Percentiles rank a stretch among this genome's conserved stretches.
These are phyloP conservation scores for Spodoptera litura DNA, from an alignment of 1,140 invertebrate genomes.

Conservation along the genomic window DNA sequence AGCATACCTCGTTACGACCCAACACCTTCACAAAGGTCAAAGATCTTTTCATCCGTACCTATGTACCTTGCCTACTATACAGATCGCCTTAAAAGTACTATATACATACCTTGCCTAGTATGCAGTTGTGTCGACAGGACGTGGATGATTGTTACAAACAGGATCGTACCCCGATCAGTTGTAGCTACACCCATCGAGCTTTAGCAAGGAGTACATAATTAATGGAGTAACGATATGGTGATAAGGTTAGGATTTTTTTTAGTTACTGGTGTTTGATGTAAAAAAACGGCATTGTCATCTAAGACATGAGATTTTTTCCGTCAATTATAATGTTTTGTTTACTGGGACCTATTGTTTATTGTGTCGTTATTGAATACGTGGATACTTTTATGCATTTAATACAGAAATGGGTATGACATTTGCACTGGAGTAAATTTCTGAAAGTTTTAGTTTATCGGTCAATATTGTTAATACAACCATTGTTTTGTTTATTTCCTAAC, in stretches of 20 bases:
- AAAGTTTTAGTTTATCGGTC: too few species aligned
- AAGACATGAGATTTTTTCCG: too few species aligned
- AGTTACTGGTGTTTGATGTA: too few species aligned
- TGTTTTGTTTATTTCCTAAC: too few species aligned
- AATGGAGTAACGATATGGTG: not conserved
- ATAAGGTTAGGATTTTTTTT: too few species aligned
- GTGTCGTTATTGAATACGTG: too few species aligned
- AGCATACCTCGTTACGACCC: not conserved
- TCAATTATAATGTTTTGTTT: too few species aligned
- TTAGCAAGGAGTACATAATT: not conserved
- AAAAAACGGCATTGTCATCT: not conserved
- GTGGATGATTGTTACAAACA: conserved; percentile 31
- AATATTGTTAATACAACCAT: too few species aligned
- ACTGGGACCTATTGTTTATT: too few species aligned
- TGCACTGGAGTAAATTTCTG: too few species aligned
- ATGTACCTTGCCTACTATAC: not conserved
- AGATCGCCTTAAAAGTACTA: not conserved
- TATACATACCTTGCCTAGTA: not conserved
- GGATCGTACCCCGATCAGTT: conserved; percentile 21
- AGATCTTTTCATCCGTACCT: not conserved
- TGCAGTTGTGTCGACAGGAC: conserved; percentile 8
- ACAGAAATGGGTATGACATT: not conserved
- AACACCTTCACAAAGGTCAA: not conserved
- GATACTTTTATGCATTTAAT: not conserved
- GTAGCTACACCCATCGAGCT: not conserved